Conservation (phyloP, 2,113 vertebrate species). For the Peromyscus californicus region DNA sequence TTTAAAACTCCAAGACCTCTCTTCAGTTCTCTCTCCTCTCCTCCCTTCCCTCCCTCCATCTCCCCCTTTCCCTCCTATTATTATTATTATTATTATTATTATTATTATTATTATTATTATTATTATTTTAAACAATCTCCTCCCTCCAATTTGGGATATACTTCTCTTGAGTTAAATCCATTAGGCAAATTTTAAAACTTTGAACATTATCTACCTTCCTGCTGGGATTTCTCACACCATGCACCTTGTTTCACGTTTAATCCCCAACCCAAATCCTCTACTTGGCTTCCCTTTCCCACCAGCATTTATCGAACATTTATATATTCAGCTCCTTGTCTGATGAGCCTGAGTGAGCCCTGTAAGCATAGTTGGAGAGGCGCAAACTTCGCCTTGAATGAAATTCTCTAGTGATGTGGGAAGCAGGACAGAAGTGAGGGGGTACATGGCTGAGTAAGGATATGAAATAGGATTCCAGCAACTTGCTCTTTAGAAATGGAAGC, state of each 20-base stretch:
- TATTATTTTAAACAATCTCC: neutral
- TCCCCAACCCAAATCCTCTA: neutral
- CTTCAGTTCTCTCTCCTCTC: neutral
- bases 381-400: neutral
- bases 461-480: neutral
- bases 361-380: neutral
- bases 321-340: neutral
- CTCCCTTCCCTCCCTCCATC: no score
- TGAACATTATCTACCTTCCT: neutral
- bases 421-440: neutral
- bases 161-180: constrained; percentile 1
- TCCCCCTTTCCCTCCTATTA: neutral
- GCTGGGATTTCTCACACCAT: neutral
- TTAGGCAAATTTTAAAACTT: neutral
- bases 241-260: neutral
- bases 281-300: neutral
- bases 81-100: neutral
- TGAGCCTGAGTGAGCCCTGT: neutral
- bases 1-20: neutral
- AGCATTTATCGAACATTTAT: neutral
- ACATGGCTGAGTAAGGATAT: neutral
- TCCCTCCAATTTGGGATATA: neutral
- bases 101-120: neutral
- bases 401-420: neutral
- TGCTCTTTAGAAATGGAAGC: constrained; percentile 4